Base-by-base conservation (phyloP, 2,113 vertebrate species). In the Lethenteron camtschaticum region DNA sequence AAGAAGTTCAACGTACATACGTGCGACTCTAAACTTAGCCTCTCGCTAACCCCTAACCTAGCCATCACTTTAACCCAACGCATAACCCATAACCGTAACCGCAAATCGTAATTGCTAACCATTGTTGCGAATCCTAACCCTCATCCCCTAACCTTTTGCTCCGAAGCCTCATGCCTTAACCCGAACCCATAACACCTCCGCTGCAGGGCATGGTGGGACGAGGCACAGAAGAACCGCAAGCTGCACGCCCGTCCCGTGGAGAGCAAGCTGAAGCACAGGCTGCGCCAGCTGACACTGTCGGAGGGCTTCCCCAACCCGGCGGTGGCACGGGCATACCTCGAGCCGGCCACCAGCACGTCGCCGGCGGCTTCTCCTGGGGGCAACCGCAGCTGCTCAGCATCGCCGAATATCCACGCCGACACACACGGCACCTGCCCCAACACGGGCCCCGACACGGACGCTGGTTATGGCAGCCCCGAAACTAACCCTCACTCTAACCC, bases 201-300 rank as follows among this genome's bases (percentile, higher is more conserved):
- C 24, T 72, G 2, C 59, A 99, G 94, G 76, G 77, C 84, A 5
- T 99, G 92, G 94, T 99, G 89, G 92, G 76, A 79, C 3, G 85
- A 87, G 69, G 84, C 85, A 74, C 90, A 95, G 72, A 79, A 87
- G 72, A 84, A 80, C 70, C 86, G 84, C 79, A 89, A 86, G 58
- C 72, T 83, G 70, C 75, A 70, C 12, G 75, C 82, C n/a, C 84
- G 92, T 77, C 87, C 88, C 10, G 77, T 73, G 12, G 86, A 99
- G 75, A 87, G 87, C 1, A 94, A 87, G 76, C 88, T 97, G 24
- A 96, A 92, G 78, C 92, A 82, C 74, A 96, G 96, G n/a, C 71
- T 97, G 69, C 78, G 81, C 12, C 75, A 77, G 1, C 55, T 97
- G 1, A 79, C 83, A 14, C 82, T 99, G 56, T 76, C 79, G 9